Evolutionary conservation across 2,797 vertebrate genomes (phyloP).

Genomic region (Coilia nasus): DNA sequence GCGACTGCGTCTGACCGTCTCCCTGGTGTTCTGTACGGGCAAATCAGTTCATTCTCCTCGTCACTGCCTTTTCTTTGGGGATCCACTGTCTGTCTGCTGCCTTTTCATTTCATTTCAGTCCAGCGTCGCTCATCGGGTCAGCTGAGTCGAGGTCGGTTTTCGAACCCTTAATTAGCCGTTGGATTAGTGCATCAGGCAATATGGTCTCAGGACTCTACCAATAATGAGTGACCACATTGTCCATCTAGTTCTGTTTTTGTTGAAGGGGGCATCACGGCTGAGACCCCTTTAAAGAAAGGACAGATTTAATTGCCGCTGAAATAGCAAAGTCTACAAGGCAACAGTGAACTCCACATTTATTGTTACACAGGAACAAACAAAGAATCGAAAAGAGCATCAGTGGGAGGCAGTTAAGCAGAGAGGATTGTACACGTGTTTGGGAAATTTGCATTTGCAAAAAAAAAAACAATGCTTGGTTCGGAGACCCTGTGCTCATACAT

Average conservation of each 20-base stretch:
- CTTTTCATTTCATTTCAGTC: neutral
- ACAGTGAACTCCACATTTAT: neutral
- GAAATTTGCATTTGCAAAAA: neutral
- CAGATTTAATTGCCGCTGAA: neutral
- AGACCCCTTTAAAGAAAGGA: neutral
- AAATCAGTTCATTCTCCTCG: neutral
- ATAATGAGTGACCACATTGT: slow-evolving; percentile 15
- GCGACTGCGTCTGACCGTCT: neutral
- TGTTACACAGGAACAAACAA: neutral
- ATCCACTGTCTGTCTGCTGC: neutral
- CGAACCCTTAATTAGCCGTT: slow-evolving; percentile 53
- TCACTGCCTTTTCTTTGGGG: neutral
- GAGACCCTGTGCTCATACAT: neutral
- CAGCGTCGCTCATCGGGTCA: slow-evolving; percentile 23
- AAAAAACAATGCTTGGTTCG: neutral
- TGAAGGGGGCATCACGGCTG: neutral
- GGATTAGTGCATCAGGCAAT: slow-evolving; percentile 44
- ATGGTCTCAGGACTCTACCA: slow-evolving; percentile 33
- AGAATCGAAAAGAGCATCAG: neutral
- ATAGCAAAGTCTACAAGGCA: slow-evolving; percentile 3
- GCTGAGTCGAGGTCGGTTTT: slow-evolving; percentile 48
- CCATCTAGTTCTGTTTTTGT: neutral
- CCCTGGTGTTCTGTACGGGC: neutral
- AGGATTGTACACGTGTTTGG: neutral
- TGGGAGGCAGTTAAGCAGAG: neutral